These are phyloP conservation scores for Crotalus helleri DNA, from an alignment of 2,113 vertebrate genomes.

Conservation along the genomic window DNA sequence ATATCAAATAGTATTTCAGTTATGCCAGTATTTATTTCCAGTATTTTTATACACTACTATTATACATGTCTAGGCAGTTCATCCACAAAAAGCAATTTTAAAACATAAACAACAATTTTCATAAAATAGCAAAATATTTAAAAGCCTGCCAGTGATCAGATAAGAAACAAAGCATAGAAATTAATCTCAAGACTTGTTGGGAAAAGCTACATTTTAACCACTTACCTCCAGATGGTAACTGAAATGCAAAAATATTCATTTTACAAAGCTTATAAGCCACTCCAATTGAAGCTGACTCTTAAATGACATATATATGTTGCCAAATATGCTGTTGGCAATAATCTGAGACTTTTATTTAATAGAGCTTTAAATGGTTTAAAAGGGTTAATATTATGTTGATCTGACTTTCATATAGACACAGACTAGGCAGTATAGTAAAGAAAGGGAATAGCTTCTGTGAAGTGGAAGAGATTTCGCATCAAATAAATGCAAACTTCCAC, in stretches of 20 bases:
- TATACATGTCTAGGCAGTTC: not conserved
- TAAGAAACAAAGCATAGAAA: not conserved
- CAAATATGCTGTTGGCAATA: not conserved
- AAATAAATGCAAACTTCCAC: not conserved
- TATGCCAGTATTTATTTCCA: not conserved
- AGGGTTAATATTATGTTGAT: not conserved
- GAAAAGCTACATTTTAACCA: not conserved
- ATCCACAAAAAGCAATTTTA: not conserved
- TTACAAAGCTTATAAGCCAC: not conserved
- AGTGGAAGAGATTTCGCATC: not conserved
- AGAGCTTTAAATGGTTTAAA: not conserved
- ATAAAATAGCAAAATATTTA: not conserved
- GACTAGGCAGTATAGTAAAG: not conserved
- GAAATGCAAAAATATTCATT: not conserved
- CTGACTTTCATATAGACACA: not conserved
- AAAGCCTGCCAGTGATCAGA: not conserved
- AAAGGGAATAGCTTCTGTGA: not conserved
- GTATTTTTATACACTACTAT: not conserved
- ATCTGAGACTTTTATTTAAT: not conserved
- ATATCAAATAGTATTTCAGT: not conserved
- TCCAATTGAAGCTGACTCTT: not conserved
- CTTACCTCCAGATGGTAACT: not conserved
- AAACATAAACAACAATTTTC: not conserved
- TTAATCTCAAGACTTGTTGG: not conserved
- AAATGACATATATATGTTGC: not conserved